phyloP scores from a whole-genome alignment of 2,888 invertebrate species.

The Habrosyne pyritoides region DNA sequence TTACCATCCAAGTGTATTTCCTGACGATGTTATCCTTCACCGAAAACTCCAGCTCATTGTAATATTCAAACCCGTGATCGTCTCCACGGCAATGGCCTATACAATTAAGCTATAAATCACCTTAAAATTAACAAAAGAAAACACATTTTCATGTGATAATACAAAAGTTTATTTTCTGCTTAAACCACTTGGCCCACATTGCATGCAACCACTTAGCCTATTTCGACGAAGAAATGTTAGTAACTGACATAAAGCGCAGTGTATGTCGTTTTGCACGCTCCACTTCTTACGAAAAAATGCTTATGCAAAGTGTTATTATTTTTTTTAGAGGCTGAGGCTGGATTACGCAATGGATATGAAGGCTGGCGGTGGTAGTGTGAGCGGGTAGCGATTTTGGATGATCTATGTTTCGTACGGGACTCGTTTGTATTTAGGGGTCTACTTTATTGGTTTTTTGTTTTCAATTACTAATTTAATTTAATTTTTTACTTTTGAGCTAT shows the following conservation, averaged over 20 bases:
- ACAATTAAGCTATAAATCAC: too few species aligned
- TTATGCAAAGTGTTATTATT: slow-evolving; percentile 82
- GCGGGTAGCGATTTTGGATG: slow-evolving; percentile 30
- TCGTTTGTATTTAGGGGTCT: too few species aligned
- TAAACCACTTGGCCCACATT: slow-evolving; percentile 21
- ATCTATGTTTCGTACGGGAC: slow-evolving; percentile 1
- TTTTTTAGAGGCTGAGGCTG: slow-evolving; percentile 55
- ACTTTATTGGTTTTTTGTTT: too few species aligned
- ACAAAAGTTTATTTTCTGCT: neutral
- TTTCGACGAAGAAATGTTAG: slow-evolving; percentile 41
- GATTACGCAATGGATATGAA: slow-evolving; percentile 48
- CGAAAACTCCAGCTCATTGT: too few species aligned
- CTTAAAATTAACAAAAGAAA: neutral
- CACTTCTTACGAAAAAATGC: slow-evolving; percentile 68
- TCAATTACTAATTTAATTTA: too few species aligned
- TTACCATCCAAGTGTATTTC: too few species aligned
- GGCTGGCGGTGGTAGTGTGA: slow-evolving; percentile 29
- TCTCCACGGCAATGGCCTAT: too few species aligned
- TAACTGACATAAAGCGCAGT: slow-evolving; percentile 52
- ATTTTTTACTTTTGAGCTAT: too few species aligned
- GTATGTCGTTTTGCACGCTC: slow-evolving; percentile 50
- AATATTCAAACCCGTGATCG: too few species aligned
- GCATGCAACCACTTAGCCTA: slow-evolving; percentile 49
- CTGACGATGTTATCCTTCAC: too few species aligned
- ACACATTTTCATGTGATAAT: neutral